Evolutionary conservation across 2,113 vertebrate species (phyloP).

Genomic region (Apus apus): DNA sequence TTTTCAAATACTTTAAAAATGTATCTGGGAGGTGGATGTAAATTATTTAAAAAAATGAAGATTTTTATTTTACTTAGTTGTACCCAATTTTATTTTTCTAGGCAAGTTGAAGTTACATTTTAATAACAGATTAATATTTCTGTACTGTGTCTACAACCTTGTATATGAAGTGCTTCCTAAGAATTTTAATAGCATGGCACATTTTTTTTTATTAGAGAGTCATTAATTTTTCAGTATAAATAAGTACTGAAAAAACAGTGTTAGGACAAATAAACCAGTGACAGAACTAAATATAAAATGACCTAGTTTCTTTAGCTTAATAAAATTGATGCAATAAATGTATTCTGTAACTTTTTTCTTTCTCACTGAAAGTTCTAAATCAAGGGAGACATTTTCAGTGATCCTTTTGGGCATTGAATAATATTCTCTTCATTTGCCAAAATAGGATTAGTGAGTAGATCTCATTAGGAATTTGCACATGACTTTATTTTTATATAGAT

Average conservation of each 20-base stretch:
- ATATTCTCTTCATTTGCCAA: constrained; percentile 51
- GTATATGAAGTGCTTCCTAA: background rate
- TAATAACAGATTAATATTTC: background rate
- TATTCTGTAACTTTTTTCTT: background rate
- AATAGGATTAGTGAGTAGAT: constrained; percentile 59
- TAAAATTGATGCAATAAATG: background rate
- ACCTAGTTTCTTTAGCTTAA: background rate
- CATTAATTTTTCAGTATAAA: background rate
- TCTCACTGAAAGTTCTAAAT: background rate
- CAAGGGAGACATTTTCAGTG: constrained; percentile 5
- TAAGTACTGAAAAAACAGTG: background rate
- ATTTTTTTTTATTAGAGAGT: background rate
- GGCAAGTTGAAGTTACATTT: background rate
- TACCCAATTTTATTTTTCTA: background rate
- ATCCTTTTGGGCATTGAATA: constrained; percentile 24
- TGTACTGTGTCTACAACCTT: background rate
- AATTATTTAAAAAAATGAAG: background rate
- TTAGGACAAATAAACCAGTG: background rate
- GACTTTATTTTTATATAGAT: constrained; percentile 41
- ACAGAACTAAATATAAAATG: background rate
- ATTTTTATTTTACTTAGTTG: background rate
- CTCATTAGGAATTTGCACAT: constrained; percentile 65
- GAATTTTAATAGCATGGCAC: background rate
- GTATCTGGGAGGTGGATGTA: background rate
- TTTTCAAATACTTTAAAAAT: background rate